Evolutionary conservation across 2,113 vertebrate genomes (phyloP).

Genomic region (Bos taurus): DNA sequence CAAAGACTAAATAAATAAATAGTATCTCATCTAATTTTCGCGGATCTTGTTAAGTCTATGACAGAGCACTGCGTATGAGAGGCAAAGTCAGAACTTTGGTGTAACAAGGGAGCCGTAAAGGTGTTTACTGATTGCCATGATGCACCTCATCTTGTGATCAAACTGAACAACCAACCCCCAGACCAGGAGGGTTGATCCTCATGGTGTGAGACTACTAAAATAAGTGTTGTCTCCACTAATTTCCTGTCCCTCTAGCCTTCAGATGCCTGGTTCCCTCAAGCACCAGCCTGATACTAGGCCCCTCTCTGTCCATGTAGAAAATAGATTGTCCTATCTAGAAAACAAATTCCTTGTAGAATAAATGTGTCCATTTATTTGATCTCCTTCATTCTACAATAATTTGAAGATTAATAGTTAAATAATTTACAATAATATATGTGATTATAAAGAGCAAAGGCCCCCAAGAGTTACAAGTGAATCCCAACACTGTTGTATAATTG

Average conservation of each 20-base stretch:
- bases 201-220: neutral
- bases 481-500: neutral
- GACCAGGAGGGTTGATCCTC: neutral
- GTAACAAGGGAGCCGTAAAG: neutral
- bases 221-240: neutral
- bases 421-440: neutral
- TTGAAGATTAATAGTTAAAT: neutral
- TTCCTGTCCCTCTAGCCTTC: neutral
- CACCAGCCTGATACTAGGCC: neutral
- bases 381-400: neutral
- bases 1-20: neutral
- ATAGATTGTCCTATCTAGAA: neutral
- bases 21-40: neutral
- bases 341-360: slow-evolving; percentile 19
- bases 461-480: neutral
- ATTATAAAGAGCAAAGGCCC: neutral
- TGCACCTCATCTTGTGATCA: neutral
- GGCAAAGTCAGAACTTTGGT: neutral
- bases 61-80: neutral
- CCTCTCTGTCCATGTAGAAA: neutral
- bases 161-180: neutral
- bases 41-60: neutral
- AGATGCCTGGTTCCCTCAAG: neutral
- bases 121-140: neutral
- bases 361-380: neutral